A percentile compares a stretch with the other conserved stretches of the same genome.
Evolutionary conservation across 2,888 invertebrate genomes (phyloP).

Genomic region (Nomada goodeniana): DNA sequence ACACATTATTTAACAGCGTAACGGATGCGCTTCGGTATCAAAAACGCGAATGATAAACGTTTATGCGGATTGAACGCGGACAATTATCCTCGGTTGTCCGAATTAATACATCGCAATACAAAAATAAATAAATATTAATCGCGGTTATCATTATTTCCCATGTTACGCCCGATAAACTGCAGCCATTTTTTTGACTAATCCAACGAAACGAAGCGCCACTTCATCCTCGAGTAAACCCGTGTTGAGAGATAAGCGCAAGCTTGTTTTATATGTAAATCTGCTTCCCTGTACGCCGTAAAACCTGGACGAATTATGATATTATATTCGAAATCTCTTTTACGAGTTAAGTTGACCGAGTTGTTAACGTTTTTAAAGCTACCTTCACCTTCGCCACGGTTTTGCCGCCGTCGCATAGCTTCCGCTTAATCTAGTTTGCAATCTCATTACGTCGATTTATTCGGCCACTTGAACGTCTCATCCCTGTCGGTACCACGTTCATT

Average conservation of each 20-base stretch:
- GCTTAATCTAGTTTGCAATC: conserved; percentile 48
- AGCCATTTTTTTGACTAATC: conserved; percentile 44
- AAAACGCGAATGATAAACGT: not conserved
- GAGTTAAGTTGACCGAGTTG: conserved; percentile 24
- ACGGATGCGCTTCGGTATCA: not conserved
- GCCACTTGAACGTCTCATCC: conserved; percentile 39
- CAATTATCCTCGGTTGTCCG: not conserved
- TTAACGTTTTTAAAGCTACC: conserved; percentile 34
- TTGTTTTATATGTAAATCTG: conserved; percentile 51
- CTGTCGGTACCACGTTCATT: conserved; percentile 26
- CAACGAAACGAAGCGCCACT: conserved; percentile 37
- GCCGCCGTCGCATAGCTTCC: conserved; percentile 5
- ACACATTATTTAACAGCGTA: too few relatives aligned
- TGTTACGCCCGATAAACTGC: conserved; percentile 39
- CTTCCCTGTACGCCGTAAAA: conserved; percentile 41
- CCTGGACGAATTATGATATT: conserved; percentile 44
- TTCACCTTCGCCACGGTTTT: not conserved
- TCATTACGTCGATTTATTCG: conserved; percentile 53
- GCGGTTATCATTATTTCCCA: conserved; percentile 17
- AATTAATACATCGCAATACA: conserved; percentile 25
- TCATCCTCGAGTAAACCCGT: conserved; percentile 25
- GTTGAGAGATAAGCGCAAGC: conserved; percentile 45
- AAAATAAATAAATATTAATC: not conserved
- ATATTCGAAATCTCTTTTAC: conserved; percentile 34
- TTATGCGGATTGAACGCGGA: too few relatives aligned